These are phyloP conservation scores for Drosophila biarmipes DNA, from an alignment of 1,140 invertebrate genomes.

Conservation along the genomic window DNA sequence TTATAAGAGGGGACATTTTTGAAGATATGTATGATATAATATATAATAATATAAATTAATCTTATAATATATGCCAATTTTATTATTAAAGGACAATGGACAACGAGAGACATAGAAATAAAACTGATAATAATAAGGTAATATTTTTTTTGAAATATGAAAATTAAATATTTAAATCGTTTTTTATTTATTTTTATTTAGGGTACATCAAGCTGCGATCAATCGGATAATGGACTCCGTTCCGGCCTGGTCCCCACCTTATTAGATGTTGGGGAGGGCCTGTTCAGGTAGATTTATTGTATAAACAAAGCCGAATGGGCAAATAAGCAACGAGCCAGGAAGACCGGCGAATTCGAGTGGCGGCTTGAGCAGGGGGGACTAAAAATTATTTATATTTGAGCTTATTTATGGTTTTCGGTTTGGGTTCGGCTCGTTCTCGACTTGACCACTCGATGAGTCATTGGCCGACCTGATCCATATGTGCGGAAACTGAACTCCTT, in stretches of 20 bases:
- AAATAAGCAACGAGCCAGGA: slow-evolving; percentile 51
- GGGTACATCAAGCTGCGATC: slow-evolving; percentile 5
- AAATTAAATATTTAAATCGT: too few species aligned
- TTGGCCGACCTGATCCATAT: slow-evolving; percentile 41
- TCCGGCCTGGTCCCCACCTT: slow-evolving; percentile 24
- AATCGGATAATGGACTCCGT: background rate
- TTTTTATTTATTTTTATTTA: background rate
- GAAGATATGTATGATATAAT: too few species aligned
- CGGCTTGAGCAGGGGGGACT: slow-evolving; percentile 23
- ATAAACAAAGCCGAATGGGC: slow-evolving; percentile 65
- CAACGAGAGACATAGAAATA: too few species aligned
- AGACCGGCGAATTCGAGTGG: slow-evolving; percentile 18
- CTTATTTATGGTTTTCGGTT: slow-evolving; percentile 73
- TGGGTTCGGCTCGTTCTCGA: slow-evolving; percentile 35
- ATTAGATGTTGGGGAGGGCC: slow-evolving; percentile 55
- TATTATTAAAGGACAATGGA: too few species aligned
- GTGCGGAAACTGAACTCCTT: slow-evolving; percentile 74
- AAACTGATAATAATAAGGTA: too few species aligned
- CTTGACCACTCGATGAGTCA: slow-evolving; percentile 66
- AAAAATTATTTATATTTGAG: slow-evolving; percentile 62
- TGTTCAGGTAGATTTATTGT: slow-evolving; percentile 79
- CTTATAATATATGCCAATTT: too few species aligned
- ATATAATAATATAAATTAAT: too few species aligned
- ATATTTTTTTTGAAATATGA: too few species aligned
- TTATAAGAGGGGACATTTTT: too few species aligned